Evolutionary conservation across 2,113 vertebrate species (phyloP).

Genomic region (Pampusana beccarii): DNA sequence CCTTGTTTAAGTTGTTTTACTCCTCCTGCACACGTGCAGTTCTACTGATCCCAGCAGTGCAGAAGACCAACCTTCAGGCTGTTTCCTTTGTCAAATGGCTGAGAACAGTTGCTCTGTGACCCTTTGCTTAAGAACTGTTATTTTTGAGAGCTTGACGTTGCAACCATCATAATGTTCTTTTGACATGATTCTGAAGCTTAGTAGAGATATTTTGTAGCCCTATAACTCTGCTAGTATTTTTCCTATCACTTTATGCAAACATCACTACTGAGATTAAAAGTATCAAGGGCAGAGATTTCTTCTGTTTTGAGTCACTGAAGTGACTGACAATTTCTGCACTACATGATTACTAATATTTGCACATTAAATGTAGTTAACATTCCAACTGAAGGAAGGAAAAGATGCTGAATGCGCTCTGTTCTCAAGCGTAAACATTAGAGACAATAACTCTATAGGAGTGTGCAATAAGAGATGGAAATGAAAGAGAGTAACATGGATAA

Average conservation of each 20-base stretch:
- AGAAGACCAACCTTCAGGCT: not conserved
- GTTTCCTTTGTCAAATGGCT: not conserved
- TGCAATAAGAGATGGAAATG: not conserved
- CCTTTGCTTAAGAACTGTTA: not conserved
- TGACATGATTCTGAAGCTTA: not conserved
- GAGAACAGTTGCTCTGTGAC: not conserved
- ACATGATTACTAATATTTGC: not conserved
- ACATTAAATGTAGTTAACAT: not conserved
- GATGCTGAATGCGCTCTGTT: not conserved
- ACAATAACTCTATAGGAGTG: not conserved
- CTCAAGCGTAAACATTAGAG: not conserved
- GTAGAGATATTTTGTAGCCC: not conserved
- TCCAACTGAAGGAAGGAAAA: not conserved
- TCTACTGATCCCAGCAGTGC: not conserved
- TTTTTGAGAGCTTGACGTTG: not conserved
- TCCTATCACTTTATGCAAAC: not conserved
- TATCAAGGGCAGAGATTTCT: not conserved
- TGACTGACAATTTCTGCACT: not conserved
- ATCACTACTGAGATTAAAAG: not conserved
- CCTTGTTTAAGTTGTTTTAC: not conserved
- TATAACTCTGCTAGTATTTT: not conserved
- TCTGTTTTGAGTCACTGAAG: not conserved
- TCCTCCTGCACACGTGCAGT: rapidly evolving
- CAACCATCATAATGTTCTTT: not conserved
- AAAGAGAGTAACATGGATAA: not conserved